phyloP scores from a whole-genome alignment of 2,113 vertebrate genomes.

The Xenus cinereus region DNA sequence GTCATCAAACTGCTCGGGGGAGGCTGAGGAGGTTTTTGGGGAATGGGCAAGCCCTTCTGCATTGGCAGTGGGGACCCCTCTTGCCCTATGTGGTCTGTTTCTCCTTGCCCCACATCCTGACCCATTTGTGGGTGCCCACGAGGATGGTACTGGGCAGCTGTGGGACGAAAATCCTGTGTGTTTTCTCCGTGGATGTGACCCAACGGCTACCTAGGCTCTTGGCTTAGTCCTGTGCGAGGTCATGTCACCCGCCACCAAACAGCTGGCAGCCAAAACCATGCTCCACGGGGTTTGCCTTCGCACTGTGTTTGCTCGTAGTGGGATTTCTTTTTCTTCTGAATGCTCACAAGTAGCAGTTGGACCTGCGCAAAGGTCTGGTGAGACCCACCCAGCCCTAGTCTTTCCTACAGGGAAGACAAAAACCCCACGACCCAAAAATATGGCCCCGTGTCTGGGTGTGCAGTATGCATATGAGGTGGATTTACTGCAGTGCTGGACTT shows the following conservation, averaged over 20 bases:
- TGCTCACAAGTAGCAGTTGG: background rate
- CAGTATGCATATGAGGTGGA: background rate
- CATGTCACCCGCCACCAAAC: background rate
- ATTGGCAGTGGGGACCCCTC: accelerated
- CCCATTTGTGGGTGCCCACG: accelerated
- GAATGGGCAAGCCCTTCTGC: background rate
- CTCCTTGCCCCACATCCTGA: background rate
- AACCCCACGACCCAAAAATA: background rate
- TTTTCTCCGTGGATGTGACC: background rate
- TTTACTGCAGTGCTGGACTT: background rate
- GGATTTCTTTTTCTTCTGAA: background rate
- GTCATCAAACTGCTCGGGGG: background rate
- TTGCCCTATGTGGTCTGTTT: background rate
- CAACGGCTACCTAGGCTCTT: accelerated
- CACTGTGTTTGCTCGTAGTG: background rate
- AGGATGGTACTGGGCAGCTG: background rate
- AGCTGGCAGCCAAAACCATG: background rate
- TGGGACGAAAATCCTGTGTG: background rate
- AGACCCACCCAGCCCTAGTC: background rate
- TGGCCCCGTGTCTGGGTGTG: background rate
- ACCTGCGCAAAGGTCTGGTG: background rate
- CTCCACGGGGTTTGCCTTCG: background rate
- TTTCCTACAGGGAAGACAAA: background rate
- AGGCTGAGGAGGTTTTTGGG: too few species aligned
- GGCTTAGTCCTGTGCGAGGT: too few species aligned